Conservation (phyloP, 2,888 invertebrate species). For the Strigamia transsilvanica region DNA sequence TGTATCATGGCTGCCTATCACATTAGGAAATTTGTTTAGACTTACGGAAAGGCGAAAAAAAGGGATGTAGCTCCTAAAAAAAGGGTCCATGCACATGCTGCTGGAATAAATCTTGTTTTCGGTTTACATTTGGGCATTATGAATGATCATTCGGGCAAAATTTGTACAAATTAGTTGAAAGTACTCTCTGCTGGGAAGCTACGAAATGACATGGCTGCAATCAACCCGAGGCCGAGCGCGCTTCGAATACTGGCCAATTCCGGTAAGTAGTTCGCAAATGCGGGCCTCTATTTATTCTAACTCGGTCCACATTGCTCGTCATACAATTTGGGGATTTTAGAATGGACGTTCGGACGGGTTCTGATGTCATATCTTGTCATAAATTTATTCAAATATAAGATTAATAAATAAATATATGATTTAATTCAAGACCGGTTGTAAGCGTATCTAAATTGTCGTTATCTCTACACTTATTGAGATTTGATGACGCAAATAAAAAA, state of each 20-base stretch:
- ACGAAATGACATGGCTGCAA: conserved; percentile 45
- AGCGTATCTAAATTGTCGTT: too few species aligned
- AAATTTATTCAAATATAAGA: too few species aligned
- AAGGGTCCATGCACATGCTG: conserved; percentile 97
- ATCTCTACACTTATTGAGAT: not conserved
- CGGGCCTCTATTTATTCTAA: conserved; percentile 8
- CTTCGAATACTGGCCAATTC: conserved; percentile 12
- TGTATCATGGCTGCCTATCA: conserved; percentile 39
- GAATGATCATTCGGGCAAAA: conserved; percentile 50
- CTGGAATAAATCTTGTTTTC: conserved; percentile 96
- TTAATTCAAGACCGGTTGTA: too few species aligned
- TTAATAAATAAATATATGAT: too few species aligned
- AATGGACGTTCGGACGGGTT: not conserved
- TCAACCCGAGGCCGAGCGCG: conserved; percentile 45
- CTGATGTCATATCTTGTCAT: too few species aligned
- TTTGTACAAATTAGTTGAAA: conserved; percentile 38
- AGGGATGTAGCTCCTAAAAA: conserved; percentile 90
- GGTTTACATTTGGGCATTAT: conserved; percentile 94
- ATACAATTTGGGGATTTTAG: not conserved
- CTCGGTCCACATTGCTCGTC: not conserved
- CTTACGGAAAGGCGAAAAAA: conserved; percentile 98
- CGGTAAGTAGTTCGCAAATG: conserved; percentile 1
- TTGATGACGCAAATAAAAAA: not conserved
- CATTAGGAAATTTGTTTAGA: conserved; percentile 64
- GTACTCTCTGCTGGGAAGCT: conserved; percentile 36